Conservation (phyloP, 2,113 vertebrate genomes). For the Eudyptes chrysolophus region DNA sequence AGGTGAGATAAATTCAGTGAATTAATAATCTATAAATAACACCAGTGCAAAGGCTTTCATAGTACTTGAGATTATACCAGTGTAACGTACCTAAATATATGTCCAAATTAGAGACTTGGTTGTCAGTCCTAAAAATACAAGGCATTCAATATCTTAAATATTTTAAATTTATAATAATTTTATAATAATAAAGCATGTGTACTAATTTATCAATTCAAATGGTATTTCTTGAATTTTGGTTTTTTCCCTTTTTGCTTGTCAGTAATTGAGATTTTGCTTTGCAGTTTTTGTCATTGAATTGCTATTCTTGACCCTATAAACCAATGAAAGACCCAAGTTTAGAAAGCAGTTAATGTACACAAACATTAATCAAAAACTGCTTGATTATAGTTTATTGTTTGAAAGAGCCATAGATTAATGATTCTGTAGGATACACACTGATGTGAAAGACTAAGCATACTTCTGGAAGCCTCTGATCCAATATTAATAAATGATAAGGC, state of each 20-base stretch:
- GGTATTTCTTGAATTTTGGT: not conserved
- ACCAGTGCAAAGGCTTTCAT: not conserved
- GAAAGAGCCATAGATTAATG: slow-evolving; percentile 53
- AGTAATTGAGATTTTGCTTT: not conserved
- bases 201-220: not conserved
- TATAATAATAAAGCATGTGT: not conserved
- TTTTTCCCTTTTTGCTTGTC: not conserved
- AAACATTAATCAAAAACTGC: slow-evolving; percentile 33
- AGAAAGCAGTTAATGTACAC: slow-evolving; percentile 53
- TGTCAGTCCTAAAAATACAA: not conserved
- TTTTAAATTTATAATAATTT: not conserved
- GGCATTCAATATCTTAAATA: not conserved
- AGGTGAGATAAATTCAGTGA: not conserved
- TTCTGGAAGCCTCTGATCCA: not conserved
- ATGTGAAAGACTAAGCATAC: not conserved
- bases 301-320: not conserved
- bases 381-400: slow-evolving; percentile 55
- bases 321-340: slow-evolving; percentile 26
- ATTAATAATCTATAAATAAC: not conserved
- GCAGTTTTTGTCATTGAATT: not conserved
- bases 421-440: slow-evolving; percentile 34
- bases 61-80: not conserved
- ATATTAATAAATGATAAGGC: slow-evolving; percentile 18
- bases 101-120: not conserved
- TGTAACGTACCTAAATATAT: not conserved